Evolutionary conservation across 2,797 vertebrate genomes (phyloP), one percentile per base, ranked within the genome.

Genomic region (Staurois parvus): DNA sequence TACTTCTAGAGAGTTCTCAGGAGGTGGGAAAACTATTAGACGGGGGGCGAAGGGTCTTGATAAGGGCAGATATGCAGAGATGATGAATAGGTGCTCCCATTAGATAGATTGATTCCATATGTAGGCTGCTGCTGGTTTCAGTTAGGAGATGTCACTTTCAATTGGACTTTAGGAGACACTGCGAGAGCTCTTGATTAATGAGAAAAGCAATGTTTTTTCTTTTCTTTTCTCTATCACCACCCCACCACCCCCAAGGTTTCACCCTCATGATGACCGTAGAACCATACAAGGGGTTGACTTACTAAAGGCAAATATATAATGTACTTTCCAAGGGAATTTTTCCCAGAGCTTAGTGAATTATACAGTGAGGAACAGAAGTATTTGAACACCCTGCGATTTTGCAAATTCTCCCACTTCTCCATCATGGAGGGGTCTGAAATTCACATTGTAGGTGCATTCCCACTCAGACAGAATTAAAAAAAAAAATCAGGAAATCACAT

Each of bases 31-130:
- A 77, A 48, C 67, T 21, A 64, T 73, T 52, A 56, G 52, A 64
- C n/a, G 29, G 78, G 29, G 78, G 72, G 26, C 45, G 48, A 34
- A 68, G 59, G 37, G 78, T 26, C 26, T 26, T 32, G 32, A 76
- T 37, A 69, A 72, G 48, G 84, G 30, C 68, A 52, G 29, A 74
- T 83, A 29, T 79, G 52, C 29, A 48, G 72, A 34, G 11, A 37
- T 56, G 37, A 45, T 72, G 37, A 64, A 79, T 79, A 72, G 72
- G 56, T 45, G 34, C 69, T 69, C 66, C 28, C 45, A 77, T 76
- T 59, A 64, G 26, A 6, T 30, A 52, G 45, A 87, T 87, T 79
- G 59, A 7, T 83, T 87, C 85, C 85, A 87, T 83, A 87, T 87
- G 85, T 59, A 37, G 74, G 6, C 28, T 48, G 12, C 40, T 56